A percentile compares a stretch with the other conserved stretches of the same genome.
These are phyloP conservation scores for Emmelina monodactyla DNA, from an alignment of 2,888 invertebrate genomes.

Conservation along the genomic window DNA sequence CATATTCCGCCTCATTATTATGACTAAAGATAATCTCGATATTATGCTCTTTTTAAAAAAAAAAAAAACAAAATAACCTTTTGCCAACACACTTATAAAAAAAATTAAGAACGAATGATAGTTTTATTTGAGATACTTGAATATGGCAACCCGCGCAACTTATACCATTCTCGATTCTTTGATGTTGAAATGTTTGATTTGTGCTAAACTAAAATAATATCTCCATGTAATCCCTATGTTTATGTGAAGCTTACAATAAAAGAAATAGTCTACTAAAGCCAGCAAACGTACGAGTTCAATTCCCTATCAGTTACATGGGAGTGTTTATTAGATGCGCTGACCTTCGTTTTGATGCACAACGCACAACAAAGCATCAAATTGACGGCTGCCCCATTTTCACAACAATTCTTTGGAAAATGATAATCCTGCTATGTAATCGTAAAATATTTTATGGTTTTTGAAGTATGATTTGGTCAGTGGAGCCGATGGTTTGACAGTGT, in stretches of 20 bases:
- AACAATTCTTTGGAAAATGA: slow-evolving; percentile 52
- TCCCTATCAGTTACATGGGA: too few species aligned
- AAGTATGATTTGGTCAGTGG: background rate
- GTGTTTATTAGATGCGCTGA: slow-evolving; percentile 62
- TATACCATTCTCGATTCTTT: slow-evolving; percentile 43
- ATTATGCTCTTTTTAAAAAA: too few species aligned
- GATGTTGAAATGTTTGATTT: slow-evolving; percentile 58
- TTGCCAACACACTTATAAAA: too few species aligned
- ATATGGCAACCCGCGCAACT: background rate
- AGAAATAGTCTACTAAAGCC: too few species aligned
- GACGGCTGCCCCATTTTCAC: slow-evolving; percentile 68
- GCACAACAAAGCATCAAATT: slow-evolving; percentile 69
- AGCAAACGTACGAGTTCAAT: too few species aligned
- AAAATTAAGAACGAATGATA: too few species aligned
- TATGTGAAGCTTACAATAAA: background rate
- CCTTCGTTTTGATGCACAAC: slow-evolving; percentile 68
- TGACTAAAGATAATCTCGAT: too few species aligned
- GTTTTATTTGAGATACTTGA: too few species aligned
- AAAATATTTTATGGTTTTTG: slow-evolving; percentile 18
- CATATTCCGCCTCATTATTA: too few species aligned
- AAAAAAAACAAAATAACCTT: too few species aligned
- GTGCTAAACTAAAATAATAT: background rate
- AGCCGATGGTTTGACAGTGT: slow-evolving; percentile 19
- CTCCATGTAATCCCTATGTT: background rate
- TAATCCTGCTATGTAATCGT: slow-evolving; percentile 26